Evolutionary conservation across 2,888 invertebrate species (phyloP).

Genomic region (Chrysolina haemoptera): DNA sequence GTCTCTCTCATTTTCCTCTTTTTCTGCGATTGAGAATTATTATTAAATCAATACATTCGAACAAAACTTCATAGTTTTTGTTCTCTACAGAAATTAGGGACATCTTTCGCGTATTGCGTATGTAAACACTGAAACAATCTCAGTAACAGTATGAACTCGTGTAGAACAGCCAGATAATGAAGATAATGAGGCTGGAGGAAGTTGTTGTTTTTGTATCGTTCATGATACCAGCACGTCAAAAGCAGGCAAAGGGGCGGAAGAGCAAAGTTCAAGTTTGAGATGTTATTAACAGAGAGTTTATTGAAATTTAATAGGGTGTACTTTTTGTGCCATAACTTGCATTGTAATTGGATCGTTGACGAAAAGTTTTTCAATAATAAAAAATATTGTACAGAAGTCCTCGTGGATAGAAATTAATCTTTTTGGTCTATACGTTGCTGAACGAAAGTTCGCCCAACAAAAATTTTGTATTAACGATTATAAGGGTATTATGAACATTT

Average conservation of each 20-base stretch:
- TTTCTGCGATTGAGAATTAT: no score
- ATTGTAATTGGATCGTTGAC: not conserved
- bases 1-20: no score
- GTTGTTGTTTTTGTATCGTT: not conserved
- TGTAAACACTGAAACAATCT: not conserved
- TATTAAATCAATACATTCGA: no score
- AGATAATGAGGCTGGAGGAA: not conserved
- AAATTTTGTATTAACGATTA: no score
- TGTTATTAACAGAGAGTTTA: not conserved
- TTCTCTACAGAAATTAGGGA: not conserved
- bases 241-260: slow-evolving; percentile 2
- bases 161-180: not conserved
- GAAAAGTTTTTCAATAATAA: not conserved
- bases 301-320: not conserved
- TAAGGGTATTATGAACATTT: no score
- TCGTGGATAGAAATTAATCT: no score
- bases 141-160: not conserved
- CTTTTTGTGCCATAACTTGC: not conserved
- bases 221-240: not conserved
- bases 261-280: not conserved
- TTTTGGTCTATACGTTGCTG: no score
- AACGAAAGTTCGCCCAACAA: no score
- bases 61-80: not conserved
- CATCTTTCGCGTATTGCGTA: not conserved
- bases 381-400: no score